Evolutionary conservation across 2,113 vertebrate species (phyloP), one percentile per base, ranked within the genome.

Genomic region (Ginglymostoma cirratum): DNA sequence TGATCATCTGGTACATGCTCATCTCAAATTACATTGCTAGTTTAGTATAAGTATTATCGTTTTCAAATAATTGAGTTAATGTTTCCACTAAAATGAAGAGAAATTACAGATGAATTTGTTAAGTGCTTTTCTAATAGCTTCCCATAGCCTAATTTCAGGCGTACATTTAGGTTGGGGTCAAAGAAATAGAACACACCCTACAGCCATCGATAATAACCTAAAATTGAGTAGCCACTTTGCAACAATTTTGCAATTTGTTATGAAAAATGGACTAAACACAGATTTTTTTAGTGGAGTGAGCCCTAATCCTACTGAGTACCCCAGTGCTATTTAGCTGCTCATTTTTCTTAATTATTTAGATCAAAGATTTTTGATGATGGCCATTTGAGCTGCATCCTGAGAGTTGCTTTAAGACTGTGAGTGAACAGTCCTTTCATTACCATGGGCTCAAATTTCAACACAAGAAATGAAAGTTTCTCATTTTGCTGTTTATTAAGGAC

Each of bases 161-260:
- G 17, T 23, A 83, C 38, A 42, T 83, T 83, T 45, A 83, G 80
- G 80, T 83, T 45, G 14, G 80, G 38, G 80, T 83, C 80, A 83
- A 83, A 21, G 80, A 83, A 83, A 83, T 83, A 45, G 80, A 45
- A 83, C 19, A 83, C 80, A 83, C 80, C 78, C 78, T 19, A 21
- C 15, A 83, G 5, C 38, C 19, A 42, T 45, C 6, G 80, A 42
- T 83, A 83, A 83, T 83, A 42, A 83, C 80, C 19, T 45, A 83
- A 83, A 83, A 45, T 83, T 83, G 80, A 45, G 38, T 38, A 42
- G 80, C 80, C 38, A 83, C 80, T 83, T 83, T 19, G 80, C 38
- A 83, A 83, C 80, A 83, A 83, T 83, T 83, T 83, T 42, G n/a
- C 80, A 83, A 83, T 83, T 83, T 83, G 38, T 42, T 83, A 23